A percentile compares a stretch with the other conserved stretches of the same genome.
These are phyloP conservation scores for Hephaestus fuliginosus DNA, from an alignment of 2,797 vertebrate genomes.

Conservation along the genomic window DNA sequence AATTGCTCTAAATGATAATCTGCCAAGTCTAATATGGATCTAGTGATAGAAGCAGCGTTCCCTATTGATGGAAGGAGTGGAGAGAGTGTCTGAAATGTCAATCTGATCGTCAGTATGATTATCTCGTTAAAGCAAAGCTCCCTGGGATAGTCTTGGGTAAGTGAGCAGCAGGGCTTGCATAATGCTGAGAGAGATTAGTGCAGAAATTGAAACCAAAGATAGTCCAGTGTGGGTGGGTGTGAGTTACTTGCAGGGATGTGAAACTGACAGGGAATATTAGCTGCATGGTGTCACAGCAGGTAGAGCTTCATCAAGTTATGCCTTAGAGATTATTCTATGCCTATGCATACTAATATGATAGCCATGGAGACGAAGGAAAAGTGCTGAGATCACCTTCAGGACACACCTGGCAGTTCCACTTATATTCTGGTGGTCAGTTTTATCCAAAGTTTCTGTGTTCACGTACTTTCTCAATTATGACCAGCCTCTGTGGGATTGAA, in stretches of 20 bases:
- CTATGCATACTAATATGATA: conserved; percentile 57
- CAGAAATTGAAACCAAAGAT: conserved; percentile 78
- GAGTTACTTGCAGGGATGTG: conserved; percentile 64
- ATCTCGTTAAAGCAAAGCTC: conserved; percentile 79
- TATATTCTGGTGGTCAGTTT: not conserved
- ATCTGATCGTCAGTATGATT: conserved; percentile 79
- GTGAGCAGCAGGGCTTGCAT: conserved; percentile 72
- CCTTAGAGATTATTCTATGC: conserved; percentile 50
- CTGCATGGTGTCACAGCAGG: conserved; percentile 71
- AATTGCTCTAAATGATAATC: conserved; percentile 81
- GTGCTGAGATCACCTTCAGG: conserved; percentile 36
- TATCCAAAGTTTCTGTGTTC: not conserved
- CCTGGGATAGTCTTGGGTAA: conserved; percentile 77
- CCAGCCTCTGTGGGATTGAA: not conserved
- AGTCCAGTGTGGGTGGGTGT: conserved; percentile 68
- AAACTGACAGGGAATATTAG: conserved; percentile 76
- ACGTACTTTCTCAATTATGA: conserved; percentile 6
- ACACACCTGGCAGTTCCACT: conserved; percentile 26
- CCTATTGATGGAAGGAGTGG: conserved; percentile 70
- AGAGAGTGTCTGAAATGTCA: conserved; percentile 81
- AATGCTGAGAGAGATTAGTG: conserved; percentile 72
- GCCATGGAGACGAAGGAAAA: conserved; percentile 8
- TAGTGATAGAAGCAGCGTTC: conserved; percentile 64
- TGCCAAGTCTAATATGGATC: conserved; percentile 77
- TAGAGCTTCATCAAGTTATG: conserved; percentile 68